Evolutionary conservation across 2,888 invertebrate species (phyloP).

Genomic region (Hirtodrosophila alboralis): DNA sequence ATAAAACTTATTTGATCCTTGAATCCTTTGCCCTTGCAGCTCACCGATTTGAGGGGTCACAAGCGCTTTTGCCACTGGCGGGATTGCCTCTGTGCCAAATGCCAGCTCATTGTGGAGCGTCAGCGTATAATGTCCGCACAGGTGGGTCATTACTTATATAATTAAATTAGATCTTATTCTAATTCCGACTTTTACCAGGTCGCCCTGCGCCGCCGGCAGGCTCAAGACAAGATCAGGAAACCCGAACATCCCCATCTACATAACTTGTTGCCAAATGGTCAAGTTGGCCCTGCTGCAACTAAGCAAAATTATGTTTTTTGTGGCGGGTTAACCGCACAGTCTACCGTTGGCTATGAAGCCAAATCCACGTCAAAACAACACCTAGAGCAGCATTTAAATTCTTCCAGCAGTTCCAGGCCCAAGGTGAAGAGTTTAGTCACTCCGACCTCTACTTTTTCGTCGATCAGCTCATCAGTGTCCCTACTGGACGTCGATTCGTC

Average conservation of each 20-base stretch:
- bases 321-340: no score
- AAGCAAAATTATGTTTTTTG: conserved; percentile 81
- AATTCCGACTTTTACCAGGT: conserved; percentile 89
- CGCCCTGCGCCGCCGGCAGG: conserved; percentile 96
- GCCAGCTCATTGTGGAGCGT: conserved; percentile 98
- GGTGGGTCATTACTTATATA: conserved; percentile 85
- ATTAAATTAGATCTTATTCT: conserved; percentile 43
- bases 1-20: no score
- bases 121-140: conserved; percentile 99
- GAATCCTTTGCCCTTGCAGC: conserved; percentile 68
- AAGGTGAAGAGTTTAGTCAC: conserved; percentile 77
- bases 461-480: conserved; percentile 84
- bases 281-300: no score
- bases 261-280: conserved; percentile 86
- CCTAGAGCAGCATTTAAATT: conserved; percentile 65
- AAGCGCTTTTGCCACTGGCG: conserved; percentile 98
- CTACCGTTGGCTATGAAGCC: conserved; percentile 83
- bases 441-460: conserved; percentile 82
- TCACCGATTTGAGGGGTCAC: conserved; percentile 90
- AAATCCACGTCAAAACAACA: conserved; percentile 64
- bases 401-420: conserved; percentile 83
- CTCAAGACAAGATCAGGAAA: conserved; percentile 98
- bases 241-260: conserved; percentile 95
- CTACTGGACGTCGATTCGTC: conserved; percentile 84
- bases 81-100: conserved; percentile 99